phyloP scores from a whole-genome alignment of 1,140 invertebrate genomes.

The Pseudobourletiella spinata region DNA sequence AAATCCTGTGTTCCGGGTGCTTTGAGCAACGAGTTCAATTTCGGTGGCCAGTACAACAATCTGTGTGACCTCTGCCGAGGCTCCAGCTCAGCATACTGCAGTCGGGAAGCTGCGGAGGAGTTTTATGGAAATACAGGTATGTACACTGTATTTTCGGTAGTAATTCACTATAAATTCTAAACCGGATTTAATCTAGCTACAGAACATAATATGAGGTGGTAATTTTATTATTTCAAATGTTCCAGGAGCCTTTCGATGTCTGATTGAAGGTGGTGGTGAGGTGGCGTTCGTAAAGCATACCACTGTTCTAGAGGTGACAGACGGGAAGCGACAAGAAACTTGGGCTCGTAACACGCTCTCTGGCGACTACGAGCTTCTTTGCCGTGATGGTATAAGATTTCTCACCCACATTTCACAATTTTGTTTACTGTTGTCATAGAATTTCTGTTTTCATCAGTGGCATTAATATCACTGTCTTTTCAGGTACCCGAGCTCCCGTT shows the following conservation, averaged over 20 bases:
- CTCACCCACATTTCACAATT: neutral
- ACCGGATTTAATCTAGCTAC: too few species aligned
- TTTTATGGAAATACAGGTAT: constrained; percentile 74
- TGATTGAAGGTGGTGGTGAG: constrained; percentile 89
- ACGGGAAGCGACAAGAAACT: constrained; percentile 75
- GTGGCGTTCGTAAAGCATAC: constrained; percentile 91
- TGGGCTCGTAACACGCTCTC: constrained; percentile 88
- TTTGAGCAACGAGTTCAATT: constrained; percentile 72
- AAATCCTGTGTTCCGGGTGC: constrained; percentile 86
- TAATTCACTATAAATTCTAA: too few species aligned
- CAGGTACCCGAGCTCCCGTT: constrained; percentile 54
- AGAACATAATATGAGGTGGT: too few species aligned
- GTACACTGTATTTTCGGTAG: too few species aligned
- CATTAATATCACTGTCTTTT: too few species aligned
- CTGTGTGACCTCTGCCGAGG: constrained; percentile 92
- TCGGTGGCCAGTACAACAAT: constrained; percentile 70
- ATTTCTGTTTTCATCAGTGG: too few species aligned
- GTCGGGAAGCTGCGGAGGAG: constrained; percentile 73
- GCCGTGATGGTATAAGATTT: constrained; percentile 87
- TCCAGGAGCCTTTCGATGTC: constrained; percentile 72
- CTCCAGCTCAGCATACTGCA: constrained; percentile 67
- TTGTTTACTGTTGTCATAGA: neutral
- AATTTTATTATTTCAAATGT: too few species aligned
- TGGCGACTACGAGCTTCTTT: constrained; percentile 87
- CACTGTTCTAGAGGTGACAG: constrained; percentile 81